Base-by-base conservation (phyloP, 2,888 invertebrate species). In the Tetheella fluctuosa region DNA sequence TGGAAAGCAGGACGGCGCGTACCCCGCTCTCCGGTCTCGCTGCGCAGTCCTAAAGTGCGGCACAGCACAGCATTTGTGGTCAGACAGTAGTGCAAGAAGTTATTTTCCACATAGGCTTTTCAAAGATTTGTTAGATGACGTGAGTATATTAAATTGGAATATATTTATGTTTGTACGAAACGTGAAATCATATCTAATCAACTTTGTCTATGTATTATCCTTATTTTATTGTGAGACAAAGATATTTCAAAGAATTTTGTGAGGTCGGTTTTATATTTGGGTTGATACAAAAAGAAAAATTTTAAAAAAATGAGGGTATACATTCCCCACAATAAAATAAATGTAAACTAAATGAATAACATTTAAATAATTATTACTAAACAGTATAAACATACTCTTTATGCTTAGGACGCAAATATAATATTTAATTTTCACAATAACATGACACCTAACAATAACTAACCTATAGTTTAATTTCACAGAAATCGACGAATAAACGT, bases 371-470 rank as follows among this genome's bases (percentile, higher is more conserved):
- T 42, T 10, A 48, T 48, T 10, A 48, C 10, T n/a, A 20, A 20
- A 48, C 12, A 20, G 7, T 48, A 48, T 17, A 20, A 20, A 20
- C 6, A 20, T 39, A n/a, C n/a, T 15, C 37, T 15, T 15, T 15
- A 42, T 42, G 17, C 4, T 42, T 48, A 10, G 48, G 20, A 48
- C 20, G 48, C n/a, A 48, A 20, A 42, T 8, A 17, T 6, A 17
- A 17, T n/a, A n/a, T 39, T 39, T 15, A 39, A 15, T 39, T 39
- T 39, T 39, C 15, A 8, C 13, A 39, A 15, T 20, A 6, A 20
- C 20, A 48, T 48, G 48, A 48, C 48, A 48, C 20, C 20, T 48
- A 10, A 48, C 20, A n/a, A 39, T 48, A 48, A 48, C 20, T 48
- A 39, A 39, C 39, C 39, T 15, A 10, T 48, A 20, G 13, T 6